Conservation (phyloP, 2,113 vertebrate species). For the Xerus inauris region DNA sequence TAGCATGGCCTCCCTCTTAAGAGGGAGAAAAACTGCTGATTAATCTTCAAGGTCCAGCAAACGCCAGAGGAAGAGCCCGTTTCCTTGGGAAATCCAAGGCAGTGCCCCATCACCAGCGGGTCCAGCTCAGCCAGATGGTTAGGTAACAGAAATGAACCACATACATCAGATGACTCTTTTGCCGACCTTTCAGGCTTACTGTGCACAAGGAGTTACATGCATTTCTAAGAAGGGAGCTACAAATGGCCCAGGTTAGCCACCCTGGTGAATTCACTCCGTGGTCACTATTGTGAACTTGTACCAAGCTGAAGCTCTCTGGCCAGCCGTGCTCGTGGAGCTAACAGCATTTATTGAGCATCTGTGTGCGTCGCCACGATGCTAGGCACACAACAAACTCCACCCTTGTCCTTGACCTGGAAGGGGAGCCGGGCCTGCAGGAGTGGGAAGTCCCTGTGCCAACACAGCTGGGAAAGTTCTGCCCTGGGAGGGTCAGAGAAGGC, state of each 20-base stretch:
- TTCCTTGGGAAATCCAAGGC: background rate
- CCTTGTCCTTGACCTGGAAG: background rate
- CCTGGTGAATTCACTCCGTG: background rate
- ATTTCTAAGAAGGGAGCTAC: background rate
- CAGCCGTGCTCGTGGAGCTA: rapidly evolving
- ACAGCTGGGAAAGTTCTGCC: background rate
- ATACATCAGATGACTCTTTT: background rate
- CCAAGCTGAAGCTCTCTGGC: too few relatives aligned
- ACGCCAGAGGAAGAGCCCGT: background rate
- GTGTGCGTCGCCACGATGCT: background rate
- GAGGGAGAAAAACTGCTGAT: background rate
- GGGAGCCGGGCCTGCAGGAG: too few relatives aligned
- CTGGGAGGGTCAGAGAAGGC: background rate
- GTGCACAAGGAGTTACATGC: rapidly evolving
- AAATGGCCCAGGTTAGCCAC: background rate
- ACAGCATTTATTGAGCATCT: rapidly evolving
- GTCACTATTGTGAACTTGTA: background rate
- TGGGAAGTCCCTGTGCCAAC: background rate
- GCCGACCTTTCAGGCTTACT: background rate
- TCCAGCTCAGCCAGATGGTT: background rate
- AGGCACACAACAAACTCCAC: background rate
- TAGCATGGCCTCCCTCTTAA: background rate
- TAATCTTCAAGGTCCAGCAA: background rate
- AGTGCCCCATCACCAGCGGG: rapidly evolving
- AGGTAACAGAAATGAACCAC: background rate